A percentile compares a stretch with the other conserved stretches of the same genome.
phyloP scores from a whole-genome alignment of 2,113 vertebrate genomes.

The Enhydra lutris region DNA sequence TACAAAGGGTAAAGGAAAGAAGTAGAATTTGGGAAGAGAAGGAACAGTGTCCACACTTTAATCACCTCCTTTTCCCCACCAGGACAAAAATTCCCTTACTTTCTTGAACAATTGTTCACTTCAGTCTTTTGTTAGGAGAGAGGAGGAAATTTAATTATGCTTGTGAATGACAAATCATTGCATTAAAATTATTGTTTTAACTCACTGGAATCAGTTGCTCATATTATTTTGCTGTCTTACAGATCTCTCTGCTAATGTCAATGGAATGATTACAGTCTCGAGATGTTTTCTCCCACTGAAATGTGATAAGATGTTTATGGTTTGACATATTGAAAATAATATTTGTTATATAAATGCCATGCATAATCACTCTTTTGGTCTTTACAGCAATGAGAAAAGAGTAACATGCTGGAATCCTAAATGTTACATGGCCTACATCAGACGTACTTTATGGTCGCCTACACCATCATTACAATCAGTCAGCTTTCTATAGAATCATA shows the following conservation, averaged over 20 bases:
- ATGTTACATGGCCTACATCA: neutral
- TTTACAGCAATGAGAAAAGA: neutral
- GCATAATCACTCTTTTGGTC: slow-evolving; percentile 32
- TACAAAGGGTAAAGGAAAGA: neutral
- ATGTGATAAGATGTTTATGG: slow-evolving; percentile 38
- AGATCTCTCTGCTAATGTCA: slow-evolving; percentile 70
- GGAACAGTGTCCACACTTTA: neutral
- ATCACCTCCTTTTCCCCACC: neutral
- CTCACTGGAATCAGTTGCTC: slow-evolving; percentile 56
- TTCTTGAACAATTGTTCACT: neutral
- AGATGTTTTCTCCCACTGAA: slow-evolving; percentile 70
- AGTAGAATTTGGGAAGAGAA: neutral
- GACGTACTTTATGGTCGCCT: neutral
- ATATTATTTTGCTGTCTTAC: slow-evolving; percentile 59
- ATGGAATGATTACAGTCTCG: slow-evolving; percentile 70
- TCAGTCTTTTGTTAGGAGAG: neutral
- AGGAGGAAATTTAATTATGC: slow-evolving; percentile 30
- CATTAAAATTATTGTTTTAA: slow-evolving; percentile 75
- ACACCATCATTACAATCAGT: neutral
- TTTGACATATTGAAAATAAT: neutral
- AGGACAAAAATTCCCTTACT: neutral
- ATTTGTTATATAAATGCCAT: slow-evolving; percentile 72
- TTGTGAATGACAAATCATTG: slow-evolving; percentile 21
- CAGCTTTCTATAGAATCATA: neutral
- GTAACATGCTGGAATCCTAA: neutral